Conservation (phyloP, 2,113 vertebrate genomes). For the Myocastor coypus region DNA sequence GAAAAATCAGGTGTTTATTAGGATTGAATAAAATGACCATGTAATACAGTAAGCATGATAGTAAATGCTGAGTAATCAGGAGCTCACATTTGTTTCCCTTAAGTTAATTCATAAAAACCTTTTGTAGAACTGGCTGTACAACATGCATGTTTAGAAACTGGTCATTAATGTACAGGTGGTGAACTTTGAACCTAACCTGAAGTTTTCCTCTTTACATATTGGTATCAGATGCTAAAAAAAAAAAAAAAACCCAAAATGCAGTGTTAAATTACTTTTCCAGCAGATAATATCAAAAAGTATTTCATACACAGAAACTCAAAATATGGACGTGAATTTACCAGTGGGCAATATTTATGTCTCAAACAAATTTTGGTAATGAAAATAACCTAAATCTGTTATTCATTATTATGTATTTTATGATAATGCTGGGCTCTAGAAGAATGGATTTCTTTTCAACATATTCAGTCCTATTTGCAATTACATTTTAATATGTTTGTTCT, state of each 20-base stretch:
- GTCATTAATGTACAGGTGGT: neutral
- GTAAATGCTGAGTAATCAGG: neutral
- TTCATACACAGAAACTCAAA: neutral
- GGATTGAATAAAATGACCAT: neutral
- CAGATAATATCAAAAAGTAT: constrained; percentile 42
- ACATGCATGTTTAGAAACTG: neutral
- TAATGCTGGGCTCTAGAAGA: constrained; percentile 43
- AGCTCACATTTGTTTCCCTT: neutral
- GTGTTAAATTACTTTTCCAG: constrained; percentile 42
- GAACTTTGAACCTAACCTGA: neutral
- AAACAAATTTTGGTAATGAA: constrained; percentile 45
- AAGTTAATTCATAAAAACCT: neutral
- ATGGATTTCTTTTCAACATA: constrained; percentile 64
- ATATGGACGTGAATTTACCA: constrained; percentile 53
- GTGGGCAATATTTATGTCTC: constrained; percentile 29
- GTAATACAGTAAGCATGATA: neutral
- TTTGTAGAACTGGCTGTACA: neutral
- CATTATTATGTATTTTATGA: constrained; percentile 53
- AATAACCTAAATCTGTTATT: constrained; percentile 43
- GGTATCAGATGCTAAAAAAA: constrained; percentile 23
- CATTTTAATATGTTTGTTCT: constrained; percentile 71
- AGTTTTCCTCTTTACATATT: constrained; percentile 39
- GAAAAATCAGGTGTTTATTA: neutral
- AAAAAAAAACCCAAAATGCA: neutral
- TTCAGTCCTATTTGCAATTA: constrained; percentile 55